A percentile compares a stretch with the other conserved stretches of the same genome.
phyloP scores from a whole-genome alignment of 2,113 vertebrate species.

The Gymnorhina tibicen region DNA sequence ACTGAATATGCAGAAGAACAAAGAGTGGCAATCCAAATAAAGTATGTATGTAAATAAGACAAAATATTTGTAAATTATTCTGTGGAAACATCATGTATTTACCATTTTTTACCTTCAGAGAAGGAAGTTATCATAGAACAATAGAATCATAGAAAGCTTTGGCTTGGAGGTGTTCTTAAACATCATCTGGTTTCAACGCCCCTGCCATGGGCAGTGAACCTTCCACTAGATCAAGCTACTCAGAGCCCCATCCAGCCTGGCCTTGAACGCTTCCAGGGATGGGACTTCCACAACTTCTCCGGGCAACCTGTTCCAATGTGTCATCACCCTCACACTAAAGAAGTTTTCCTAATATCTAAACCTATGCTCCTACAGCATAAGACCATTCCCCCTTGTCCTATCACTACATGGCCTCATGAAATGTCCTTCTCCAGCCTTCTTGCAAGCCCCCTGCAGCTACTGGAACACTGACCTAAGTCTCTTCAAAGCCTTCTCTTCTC shows the following conservation, averaged over 20 bases:
- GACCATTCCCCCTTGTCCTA: no score
- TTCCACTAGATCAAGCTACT: background rate
- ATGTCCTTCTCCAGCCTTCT: background rate
- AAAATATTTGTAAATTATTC: background rate
- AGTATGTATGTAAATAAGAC: background rate
- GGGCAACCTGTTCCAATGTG: background rate
- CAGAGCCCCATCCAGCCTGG: background rate
- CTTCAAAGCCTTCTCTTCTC: background rate
- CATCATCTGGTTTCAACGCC: background rate
- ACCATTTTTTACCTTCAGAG: background rate
- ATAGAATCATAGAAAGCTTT: background rate
- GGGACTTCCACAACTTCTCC: background rate
- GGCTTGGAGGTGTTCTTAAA: background rate
- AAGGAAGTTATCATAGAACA: background rate
- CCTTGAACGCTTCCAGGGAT: background rate
- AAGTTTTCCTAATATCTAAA: background rate
- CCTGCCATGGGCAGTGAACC: background rate
- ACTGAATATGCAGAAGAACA: background rate
- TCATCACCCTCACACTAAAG: background rate
- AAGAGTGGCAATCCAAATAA: background rate
- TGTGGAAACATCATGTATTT: background rate
- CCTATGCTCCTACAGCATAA: background rate
- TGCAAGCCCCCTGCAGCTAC: background rate
- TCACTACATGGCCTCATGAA: background rate
- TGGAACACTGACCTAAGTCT: background rate